Conservation (phyloP, 2,797 vertebrate species). For the Eulemur rubriventer region DNA sequence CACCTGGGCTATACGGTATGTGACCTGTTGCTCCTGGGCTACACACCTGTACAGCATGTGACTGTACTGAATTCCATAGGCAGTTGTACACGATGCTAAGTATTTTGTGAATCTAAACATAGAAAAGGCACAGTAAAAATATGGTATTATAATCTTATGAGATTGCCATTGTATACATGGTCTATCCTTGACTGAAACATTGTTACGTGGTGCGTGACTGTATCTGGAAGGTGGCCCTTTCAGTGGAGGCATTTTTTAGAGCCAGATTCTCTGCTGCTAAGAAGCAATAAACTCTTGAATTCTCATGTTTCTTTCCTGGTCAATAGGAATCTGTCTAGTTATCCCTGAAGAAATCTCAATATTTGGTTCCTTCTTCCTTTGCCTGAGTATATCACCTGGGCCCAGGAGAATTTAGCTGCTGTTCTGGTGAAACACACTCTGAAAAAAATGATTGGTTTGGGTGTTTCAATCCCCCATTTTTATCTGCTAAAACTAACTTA, state of each 20-base stretch:
- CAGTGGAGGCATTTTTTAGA: not conserved
- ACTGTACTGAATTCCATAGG: not conserved
- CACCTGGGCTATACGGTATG: not conserved
- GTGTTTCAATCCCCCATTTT: not conserved
- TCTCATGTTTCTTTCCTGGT: not conserved
- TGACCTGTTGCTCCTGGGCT: not conserved
- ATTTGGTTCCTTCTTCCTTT: not conserved
- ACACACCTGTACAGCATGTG: not conserved
- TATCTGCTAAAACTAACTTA: not conserved
- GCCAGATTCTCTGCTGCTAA: not conserved
- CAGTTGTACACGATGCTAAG: not conserved
- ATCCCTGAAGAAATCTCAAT: not conserved
- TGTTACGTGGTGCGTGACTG: not conserved
- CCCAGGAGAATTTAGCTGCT: not conserved
- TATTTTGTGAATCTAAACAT: not conserved
- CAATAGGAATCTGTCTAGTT: not conserved
- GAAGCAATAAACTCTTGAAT: not conserved
- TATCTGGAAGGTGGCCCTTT: not conserved
- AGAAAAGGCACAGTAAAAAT: not conserved
- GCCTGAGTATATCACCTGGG: not conserved
- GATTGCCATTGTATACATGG: not conserved
- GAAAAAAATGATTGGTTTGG: not conserved
- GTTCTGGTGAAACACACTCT: not conserved
- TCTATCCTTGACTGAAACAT: not conserved
- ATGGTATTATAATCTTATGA: not conserved